Percentiles rank a stretch among this genome's conserved stretches.
These are phyloP conservation scores for Crocidura indochinensis DNA, from an alignment of 2,797 vertebrate genomes.

Conservation along the genomic window DNA sequence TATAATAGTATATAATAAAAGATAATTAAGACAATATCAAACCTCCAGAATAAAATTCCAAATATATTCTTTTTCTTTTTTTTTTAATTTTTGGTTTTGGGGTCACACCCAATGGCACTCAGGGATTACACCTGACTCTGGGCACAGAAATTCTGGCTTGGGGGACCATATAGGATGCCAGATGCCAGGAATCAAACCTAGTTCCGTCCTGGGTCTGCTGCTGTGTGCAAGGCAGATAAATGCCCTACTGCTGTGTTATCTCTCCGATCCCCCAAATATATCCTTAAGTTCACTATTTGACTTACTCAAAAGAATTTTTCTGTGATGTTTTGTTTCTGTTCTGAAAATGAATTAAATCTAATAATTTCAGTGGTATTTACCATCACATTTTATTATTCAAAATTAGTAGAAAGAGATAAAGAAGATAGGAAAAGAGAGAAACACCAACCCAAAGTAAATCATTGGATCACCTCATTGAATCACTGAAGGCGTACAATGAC, in stretches of 20 bases:
- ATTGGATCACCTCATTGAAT: fast-evolving
- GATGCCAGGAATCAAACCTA: too few species aligned
- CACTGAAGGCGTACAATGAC: fast-evolving
- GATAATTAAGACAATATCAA: not conserved
- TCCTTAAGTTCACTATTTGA: not conserved
- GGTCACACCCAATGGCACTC: too few species aligned
- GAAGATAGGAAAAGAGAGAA: not conserved
- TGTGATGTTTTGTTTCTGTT: not conserved
- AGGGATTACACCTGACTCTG: too few species aligned
- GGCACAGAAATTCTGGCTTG: too few species aligned
- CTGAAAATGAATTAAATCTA: not conserved
- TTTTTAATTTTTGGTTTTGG: too few species aligned
- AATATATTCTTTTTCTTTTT: not conserved
- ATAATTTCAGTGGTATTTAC: too few species aligned
- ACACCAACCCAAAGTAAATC: not conserved
- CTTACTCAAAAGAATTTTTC: not conserved
- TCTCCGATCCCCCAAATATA: not conserved
- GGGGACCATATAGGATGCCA: too few species aligned
- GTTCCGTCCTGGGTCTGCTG: too few species aligned
- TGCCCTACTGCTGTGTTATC: too few species aligned
- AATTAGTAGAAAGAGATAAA: not conserved
- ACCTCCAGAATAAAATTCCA: not conserved
- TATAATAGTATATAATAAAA: not conserved
- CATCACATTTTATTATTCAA: not conserved
- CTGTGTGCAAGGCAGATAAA: too few species aligned